These are phyloP conservation scores for Noctuana brunneofusca DNA, from an alignment of 2,888 invertebrate species.

Conservation along the genomic window DNA sequence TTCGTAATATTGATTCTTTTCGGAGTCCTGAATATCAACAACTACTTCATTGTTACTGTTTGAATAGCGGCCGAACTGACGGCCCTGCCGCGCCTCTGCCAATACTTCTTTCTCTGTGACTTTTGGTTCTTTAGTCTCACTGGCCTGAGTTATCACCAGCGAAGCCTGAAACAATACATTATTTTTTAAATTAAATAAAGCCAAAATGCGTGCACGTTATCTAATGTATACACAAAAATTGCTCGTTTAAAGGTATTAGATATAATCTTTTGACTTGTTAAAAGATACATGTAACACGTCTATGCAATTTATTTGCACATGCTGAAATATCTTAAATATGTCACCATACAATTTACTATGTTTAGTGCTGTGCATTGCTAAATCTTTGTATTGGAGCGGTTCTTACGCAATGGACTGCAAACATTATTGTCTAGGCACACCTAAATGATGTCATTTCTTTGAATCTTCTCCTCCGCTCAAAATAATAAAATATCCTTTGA, in stretches of 20 bases:
- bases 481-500: constrained; percentile 17
- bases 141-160: constrained; percentile 65
- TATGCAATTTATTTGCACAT: constrained; percentile 5
- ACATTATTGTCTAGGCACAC: constrained; percentile 54
- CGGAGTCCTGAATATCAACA: constrained; percentile 87
- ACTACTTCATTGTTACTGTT: constrained; percentile 84
- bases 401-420: constrained; percentile 43
- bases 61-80: constrained; percentile 52
- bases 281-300: background rate
- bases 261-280: background rate
- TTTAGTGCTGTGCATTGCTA: constrained; percentile 18
- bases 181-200: background rate
- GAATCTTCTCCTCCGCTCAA: constrained; percentile 40
- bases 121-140: constrained; percentile 42
- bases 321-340: constrained; percentile 17
- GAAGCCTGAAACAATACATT: constrained; percentile 58
- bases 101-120: constrained; percentile 41
- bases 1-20: constrained; percentile 89
- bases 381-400: constrained; percentile 7
- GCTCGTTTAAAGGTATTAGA: no score
- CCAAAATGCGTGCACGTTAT: no score
- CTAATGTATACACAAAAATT: no score
- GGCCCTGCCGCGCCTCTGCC: constrained; percentile 50
- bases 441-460: constrained; percentile 45
- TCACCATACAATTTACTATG: constrained; percentile 15